Evolutionary conservation across 2,888 invertebrate genomes (phyloP), one percentile per base, ranked within the genome.

Genomic region (Drosophila phalerata): DNA sequence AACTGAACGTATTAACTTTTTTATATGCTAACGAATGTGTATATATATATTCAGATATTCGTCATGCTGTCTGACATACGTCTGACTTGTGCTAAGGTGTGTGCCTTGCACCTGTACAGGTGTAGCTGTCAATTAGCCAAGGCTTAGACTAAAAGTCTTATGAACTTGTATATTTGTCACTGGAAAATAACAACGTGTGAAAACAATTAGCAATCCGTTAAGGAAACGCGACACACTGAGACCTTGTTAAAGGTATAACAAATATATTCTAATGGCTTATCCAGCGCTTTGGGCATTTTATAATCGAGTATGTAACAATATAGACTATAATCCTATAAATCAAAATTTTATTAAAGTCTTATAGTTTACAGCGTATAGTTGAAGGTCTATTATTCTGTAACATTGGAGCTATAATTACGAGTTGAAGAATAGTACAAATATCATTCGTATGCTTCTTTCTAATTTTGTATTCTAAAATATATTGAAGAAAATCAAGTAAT

Each of bases 111-210:
- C 49, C 63, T 56, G 53, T 47, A 19, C 17, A 48, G 30, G 53
- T 77, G 58, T 63, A 53, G n/a, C 45, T 47, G 42, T 37, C 58
- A 68, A 60, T 75, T 79, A 75, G 56, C 45, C 55, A 60, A 60
- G 58, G 62, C 68, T 68, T 61, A 56, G 63, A 53, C 56, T 45
- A 45, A 56, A 60, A 51, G 58, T 48, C 47, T 30, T 28, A 73
- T 42, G 42, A 58, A 22, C 57, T 47, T 17, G 58, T 42, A 32
- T 37, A 49, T 69, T 75, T 74, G 79, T 55, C 79, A 61, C 56
- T 52, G 63, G 48, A 79, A 63, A 34, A 74, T 25, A 49, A 43
- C 40, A 68, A 62, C 49, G 79, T 75, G 79, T 47, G 52, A 69
- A 76, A 56, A 61, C 53, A 69, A 69, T 76, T 79, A 76, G 51